These are phyloP conservation scores for Manis javanica DNA, from an alignment of 2,797 vertebrate species.

Conservation along the genomic window DNA sequence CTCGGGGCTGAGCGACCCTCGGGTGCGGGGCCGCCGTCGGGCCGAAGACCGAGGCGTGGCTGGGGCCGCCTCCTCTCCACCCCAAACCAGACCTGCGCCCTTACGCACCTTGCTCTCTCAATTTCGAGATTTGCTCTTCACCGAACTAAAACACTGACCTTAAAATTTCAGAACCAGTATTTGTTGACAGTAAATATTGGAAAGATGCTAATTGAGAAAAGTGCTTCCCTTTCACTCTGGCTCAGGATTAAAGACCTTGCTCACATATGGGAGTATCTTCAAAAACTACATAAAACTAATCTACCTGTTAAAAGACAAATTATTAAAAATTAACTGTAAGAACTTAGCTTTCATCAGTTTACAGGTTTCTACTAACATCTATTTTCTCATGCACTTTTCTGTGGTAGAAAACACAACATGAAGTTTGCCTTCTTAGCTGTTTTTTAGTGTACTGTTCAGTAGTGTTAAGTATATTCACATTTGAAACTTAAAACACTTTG, in stretches of 20 bases:
- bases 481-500: neutral
- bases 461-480: neutral
- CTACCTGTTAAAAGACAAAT: constrained; percentile 38
- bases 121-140: constrained; percentile 46
- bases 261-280: constrained; percentile 18
- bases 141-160: constrained; percentile 51
- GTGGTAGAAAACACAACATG: neutral
- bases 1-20: neutral
- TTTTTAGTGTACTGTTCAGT: constrained; percentile 15
- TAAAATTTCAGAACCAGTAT: constrained; percentile 51
- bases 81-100: neutral
- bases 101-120: neutral
- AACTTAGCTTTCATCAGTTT: constrained; percentile 32
- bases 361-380: constrained; percentile 39
- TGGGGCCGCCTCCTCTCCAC: neutral
- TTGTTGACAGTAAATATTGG: constrained; percentile 65
- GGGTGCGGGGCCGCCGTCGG: neutral
- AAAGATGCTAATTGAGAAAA: constrained; percentile 62
- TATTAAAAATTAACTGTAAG: constrained; percentile 47
- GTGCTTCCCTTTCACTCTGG: constrained; percentile 44
- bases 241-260: constrained; percentile 56
- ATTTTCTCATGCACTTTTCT: neutral
- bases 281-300: constrained; percentile 51
- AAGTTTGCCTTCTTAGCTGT: constrained; percentile 1
- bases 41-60: neutral